phyloP scores from a whole-genome alignment of 30 jellyfish, hydroid and myxozoan species.

The Cassiopea xamachana region DNA sequence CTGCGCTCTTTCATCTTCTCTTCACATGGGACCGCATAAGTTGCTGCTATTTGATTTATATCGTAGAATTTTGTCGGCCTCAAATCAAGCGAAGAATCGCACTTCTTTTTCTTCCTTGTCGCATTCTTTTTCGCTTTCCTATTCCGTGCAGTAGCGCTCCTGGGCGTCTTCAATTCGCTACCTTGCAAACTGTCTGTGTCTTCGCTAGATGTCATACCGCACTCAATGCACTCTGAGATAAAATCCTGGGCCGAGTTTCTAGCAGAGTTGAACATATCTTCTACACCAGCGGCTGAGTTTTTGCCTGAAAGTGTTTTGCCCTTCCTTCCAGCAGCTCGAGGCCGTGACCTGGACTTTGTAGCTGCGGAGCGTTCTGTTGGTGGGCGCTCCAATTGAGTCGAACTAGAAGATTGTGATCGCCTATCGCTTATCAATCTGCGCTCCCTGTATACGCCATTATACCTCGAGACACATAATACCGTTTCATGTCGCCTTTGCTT shows the following conservation, averaged over 20 bases:
- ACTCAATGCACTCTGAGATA: slow-evolving; percentile 23
- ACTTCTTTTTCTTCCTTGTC: background rate
- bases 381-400: background rate
- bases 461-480: slow-evolving; percentile 20
- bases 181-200: slow-evolving; percentile 48
- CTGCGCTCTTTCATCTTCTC: slow-evolving; percentile 38
- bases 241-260: slow-evolving; percentile 16
- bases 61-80: slow-evolving; percentile 48
- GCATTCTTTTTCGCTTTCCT: background rate
- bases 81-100: slow-evolving; percentile 14
- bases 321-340: background rate
- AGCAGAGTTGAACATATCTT: slow-evolving; percentile 29
- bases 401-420: slow-evolving; percentile 23
- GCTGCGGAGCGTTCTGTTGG: background rate
- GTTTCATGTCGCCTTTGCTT: slow-evolving; percentile 39
- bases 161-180: background rate
- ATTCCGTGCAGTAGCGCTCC: background rate
- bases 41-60: slow-evolving; percentile 39
- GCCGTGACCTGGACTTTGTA: background rate
- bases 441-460: slow-evolving; percentile 25
- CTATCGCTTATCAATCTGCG: slow-evolving; percentile 21
- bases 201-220: slow-evolving; percentile 40
- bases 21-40: slow-evolving; percentile 50
- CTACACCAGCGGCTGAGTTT: background rate
- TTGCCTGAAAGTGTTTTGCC: background rate